Percentiles rank a stretch among this genome's conserved stretches.
Evolutionary conservation across 2,113 vertebrate species (phyloP).

Genomic region (Ameiurus melas): DNA sequence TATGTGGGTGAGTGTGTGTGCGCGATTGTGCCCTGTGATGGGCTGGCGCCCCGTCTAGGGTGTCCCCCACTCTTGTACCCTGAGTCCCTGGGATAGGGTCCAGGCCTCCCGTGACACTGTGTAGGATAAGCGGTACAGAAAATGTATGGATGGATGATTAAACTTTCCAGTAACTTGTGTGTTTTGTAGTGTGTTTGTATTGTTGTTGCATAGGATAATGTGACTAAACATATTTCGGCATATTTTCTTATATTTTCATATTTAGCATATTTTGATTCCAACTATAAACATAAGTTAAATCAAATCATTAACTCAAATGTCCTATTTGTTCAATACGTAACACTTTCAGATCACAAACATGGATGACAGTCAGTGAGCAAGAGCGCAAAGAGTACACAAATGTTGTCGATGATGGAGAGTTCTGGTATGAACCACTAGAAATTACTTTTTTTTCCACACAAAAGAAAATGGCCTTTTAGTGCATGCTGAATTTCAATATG

Average conservation of each 20-base stretch:
- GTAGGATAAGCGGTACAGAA: too few relatives aligned
- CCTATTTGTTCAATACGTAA: neutral
- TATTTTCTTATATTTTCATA: neutral
- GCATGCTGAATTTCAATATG: neutral
- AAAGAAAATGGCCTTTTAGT: neutral
- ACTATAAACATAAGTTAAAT: neutral
- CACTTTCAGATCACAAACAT: constrained; percentile 64
- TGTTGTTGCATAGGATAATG: neutral
- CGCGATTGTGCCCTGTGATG: too few relatives aligned
- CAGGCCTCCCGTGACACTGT: too few relatives aligned
- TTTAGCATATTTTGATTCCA: too few relatives aligned
- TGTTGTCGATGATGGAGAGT: constrained; percentile 68
- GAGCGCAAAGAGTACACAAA: constrained; percentile 51
- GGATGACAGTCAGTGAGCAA: constrained; percentile 59
- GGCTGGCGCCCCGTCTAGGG: too few relatives aligned
- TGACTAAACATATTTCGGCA: neutral
- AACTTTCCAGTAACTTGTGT: neutral
- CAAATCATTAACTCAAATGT: neutral
- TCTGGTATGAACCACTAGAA: constrained; percentile 65
- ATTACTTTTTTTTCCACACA: neutral
- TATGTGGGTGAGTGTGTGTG: too few relatives aligned
- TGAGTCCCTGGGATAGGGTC: too few relatives aligned
- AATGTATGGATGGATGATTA: too few relatives aligned
- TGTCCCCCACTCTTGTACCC: too few relatives aligned
- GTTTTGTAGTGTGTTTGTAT: neutral